These are phyloP conservation scores for Spinibarbus caldwelli DNA, from an alignment of 2,797 vertebrate genomes.

Conservation along the genomic window DNA sequence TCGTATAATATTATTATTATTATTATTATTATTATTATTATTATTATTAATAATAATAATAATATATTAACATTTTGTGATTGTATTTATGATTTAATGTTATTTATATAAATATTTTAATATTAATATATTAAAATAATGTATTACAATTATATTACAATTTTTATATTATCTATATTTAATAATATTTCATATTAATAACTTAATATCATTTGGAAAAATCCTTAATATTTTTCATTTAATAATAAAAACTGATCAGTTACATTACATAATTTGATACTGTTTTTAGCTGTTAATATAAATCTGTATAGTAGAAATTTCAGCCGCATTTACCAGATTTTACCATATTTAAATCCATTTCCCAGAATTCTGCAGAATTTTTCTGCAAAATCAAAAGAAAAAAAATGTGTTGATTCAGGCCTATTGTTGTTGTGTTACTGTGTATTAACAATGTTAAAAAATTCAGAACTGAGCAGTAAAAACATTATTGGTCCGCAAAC, in stretches of 20 bases:
- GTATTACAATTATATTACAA: not conserved
- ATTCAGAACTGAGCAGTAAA: not conserved
- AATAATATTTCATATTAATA: not conserved
- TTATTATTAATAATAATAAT: too few species aligned
- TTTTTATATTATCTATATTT: not conserved
- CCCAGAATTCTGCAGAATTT: not conserved
- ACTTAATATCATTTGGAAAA: not conserved
- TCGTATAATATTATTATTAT: too few species aligned
- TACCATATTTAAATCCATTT: not conserved
- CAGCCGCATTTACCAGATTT: not conserved
- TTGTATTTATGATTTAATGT: not conserved
- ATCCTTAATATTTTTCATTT: too few species aligned
- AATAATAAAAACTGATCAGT: too few species aligned
- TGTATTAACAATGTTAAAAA: not conserved
- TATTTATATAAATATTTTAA: not conserved
- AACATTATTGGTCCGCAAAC: not conserved
- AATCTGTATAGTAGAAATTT: too few species aligned
- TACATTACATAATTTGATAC: not conserved
- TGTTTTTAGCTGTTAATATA: not conserved
- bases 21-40: too few species aligned
- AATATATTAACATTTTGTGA: not conserved
- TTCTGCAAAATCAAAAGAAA: not conserved
- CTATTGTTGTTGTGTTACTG: not conserved
- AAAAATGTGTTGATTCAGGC: not conserved
- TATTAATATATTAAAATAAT: not conserved